Evolutionary conservation across 2,888 invertebrate genomes (phyloP), one percentile per base, ranked within the genome.

Genomic region (Eucera pruinosa): DNA sequence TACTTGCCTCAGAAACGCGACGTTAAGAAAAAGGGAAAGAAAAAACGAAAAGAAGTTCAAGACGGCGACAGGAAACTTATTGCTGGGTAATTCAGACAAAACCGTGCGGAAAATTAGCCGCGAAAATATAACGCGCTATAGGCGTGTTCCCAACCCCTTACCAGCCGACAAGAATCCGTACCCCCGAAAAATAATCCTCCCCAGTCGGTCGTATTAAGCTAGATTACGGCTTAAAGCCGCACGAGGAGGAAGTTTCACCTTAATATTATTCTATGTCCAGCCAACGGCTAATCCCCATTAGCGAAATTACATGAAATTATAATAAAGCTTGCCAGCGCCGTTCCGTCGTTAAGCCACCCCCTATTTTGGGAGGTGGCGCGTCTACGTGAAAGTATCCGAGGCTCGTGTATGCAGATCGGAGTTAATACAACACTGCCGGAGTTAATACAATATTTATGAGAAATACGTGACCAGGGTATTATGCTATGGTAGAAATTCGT

Each of bases 261-360:
- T 85, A 80, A 80, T 82, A 78, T 80, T 85, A 85, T 82, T 85
- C 76, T 71, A 78, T 80, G 72, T 76, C 76, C 80, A 65, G 72
- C 75, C 78, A 66, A 58, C 66, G 70, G 77, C 85, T 88, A 89
- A 89, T 88, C 87, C 88, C 87, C 87, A 88, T 89, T 89, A 89
- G 87, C 81, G 70, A 83, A 86, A 89, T 89, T 88, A 89, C 85
- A 81, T 80, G 84, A 85, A 86, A 86, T 84, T 85, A 83, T 86
- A 85, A 81, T 81, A 81, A 71, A 78, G 71, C 71, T 60, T 13
- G 73, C 52, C 18, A 50, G 47, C 48, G 57, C 36, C 50, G 65
- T 36, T 52, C 39, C 45, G 18, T 55, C 50, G 74, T 80, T 79
- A 62, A 73, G 52, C 74, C 52, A 23, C 30, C 6, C n/a, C 30